These are phyloP conservation scores for Pipistrellus nathusii DNA, from an alignment of 2,797 vertebrate species.

Conservation along the genomic window DNA sequence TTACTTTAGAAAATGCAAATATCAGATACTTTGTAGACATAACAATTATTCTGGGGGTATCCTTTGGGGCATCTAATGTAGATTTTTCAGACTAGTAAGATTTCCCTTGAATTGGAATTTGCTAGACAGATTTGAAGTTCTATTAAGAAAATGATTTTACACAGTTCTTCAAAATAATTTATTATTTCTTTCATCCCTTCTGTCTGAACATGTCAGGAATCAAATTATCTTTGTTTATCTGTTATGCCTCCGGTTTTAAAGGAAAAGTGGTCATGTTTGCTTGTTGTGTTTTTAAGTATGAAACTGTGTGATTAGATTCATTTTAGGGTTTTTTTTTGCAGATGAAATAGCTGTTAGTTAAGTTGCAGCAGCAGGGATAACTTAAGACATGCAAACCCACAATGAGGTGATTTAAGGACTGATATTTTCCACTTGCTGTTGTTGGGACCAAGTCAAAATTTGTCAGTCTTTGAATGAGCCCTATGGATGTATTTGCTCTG, in stretches of 20 bases:
- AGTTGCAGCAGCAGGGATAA: slow-evolving; percentile 39
- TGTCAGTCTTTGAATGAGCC: slow-evolving; percentile 64
- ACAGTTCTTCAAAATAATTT: neutral
- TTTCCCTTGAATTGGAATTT: slow-evolving; percentile 22
- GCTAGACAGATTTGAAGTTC: neutral
- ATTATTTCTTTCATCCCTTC: neutral
- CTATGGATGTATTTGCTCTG: slow-evolving; percentile 74
- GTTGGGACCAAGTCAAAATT: slow-evolving; percentile 72
- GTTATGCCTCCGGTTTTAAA: neutral
- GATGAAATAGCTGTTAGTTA: slow-evolving; percentile 68
- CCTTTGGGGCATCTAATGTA: neutral
- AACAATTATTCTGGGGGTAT: neutral
- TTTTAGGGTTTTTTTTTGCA: slow-evolving; percentile 21
- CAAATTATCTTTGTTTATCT: slow-evolving; percentile 40
- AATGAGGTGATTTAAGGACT: slow-evolving; percentile 80
- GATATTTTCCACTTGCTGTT: slow-evolving; percentile 74
- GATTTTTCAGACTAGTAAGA: neutral
- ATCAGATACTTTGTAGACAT: neutral
- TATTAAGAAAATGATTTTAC: slow-evolving; percentile 21
- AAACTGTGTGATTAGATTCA: slow-evolving; percentile 58
- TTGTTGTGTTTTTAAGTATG: slow-evolving; percentile 51
- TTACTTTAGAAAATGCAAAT: neutral
- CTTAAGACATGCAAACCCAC: slow-evolving; percentile 69
- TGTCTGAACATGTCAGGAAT: slow-evolving; percentile 5
- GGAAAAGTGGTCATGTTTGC: slow-evolving; percentile 51